Conservation (phyloP, 2,888 invertebrate genomes). For the Lasioglossum marginatum region DNA sequence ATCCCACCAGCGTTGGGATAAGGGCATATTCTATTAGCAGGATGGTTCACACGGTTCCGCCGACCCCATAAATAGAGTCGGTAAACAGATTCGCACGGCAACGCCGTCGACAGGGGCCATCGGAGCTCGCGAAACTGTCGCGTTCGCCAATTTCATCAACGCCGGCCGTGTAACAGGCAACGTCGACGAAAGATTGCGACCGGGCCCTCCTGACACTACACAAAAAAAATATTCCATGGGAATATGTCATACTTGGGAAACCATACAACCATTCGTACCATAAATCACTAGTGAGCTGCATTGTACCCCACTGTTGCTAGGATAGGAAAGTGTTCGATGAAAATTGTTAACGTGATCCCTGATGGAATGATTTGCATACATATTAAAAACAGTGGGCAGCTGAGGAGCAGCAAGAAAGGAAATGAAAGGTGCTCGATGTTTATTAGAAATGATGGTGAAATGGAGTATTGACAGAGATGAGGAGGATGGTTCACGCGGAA, state of each 20-base stretch:
- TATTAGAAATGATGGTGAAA: not conserved
- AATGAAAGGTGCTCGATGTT: not conserved
- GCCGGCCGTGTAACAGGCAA: slow-evolving; percentile 31
- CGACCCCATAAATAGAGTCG: slow-evolving; percentile 69
- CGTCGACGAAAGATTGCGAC: not conserved
- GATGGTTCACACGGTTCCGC: slow-evolving; percentile 69
- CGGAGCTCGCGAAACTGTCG: slow-evolving; percentile 28
- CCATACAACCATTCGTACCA: not conserved
- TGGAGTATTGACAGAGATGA: not conserved
- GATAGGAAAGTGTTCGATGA: not conserved
- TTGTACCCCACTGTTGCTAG: too few relatives aligned
- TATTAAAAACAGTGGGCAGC: not conserved
- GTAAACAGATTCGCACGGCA: slow-evolving; percentile 67
- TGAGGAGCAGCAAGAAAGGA: not conserved
- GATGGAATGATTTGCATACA: not conserved
- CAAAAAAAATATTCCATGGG: not conserved
- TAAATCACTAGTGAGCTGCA: not conserved
- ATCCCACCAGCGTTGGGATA: slow-evolving; percentile 67
- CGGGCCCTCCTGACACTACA: too few relatives aligned
- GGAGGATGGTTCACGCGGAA: not conserved
- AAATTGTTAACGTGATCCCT: not conserved
- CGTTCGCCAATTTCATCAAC: slow-evolving; percentile 68
- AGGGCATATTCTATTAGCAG: slow-evolving; percentile 76
- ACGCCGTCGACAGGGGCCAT: slow-evolving; percentile 20
- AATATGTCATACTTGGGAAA: not conserved